These are phyloP conservation scores for Spondyliosoma cantharus DNA, from an alignment of 2,797 vertebrate species.

Conservation along the genomic window DNA sequence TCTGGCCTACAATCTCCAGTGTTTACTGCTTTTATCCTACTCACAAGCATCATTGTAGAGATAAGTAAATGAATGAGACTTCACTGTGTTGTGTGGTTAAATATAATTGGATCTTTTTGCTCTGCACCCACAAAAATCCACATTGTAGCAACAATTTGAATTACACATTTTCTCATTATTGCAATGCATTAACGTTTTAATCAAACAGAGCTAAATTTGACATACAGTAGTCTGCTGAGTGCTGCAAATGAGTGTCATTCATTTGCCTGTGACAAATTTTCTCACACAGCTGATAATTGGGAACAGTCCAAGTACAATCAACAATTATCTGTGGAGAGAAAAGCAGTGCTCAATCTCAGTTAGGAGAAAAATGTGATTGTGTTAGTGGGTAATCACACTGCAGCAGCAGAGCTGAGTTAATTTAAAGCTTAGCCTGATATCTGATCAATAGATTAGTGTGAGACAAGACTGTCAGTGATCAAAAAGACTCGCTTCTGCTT, in stretches of 20 bases:
- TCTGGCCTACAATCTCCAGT: conserved; percentile 29
- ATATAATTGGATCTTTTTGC: conserved; percentile 48
- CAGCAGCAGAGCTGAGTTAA: conserved; percentile 11
- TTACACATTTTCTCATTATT: conserved; percentile 40
- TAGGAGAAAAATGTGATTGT: conserved; percentile 20
- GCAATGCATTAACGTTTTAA: conserved; percentile 42
- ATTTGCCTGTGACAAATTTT: conserved; percentile 55
- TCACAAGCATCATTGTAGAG: conserved; percentile 47
- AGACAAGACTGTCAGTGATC: conserved; percentile 20
- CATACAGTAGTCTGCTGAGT: conserved; percentile 32
- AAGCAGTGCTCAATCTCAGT: conserved; percentile 27
- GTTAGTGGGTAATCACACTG: conserved; percentile 20
- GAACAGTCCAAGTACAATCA: conserved; percentile 53
- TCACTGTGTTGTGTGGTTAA: conserved; percentile 24
- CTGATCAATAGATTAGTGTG: conserved; percentile 46
- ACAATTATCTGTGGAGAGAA: conserved; percentile 29
- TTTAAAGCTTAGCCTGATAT: conserved; percentile 37
- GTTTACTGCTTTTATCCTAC: conserved; percentile 49
- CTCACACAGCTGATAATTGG: conserved; percentile 51
- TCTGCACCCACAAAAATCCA: conserved; percentile 29
- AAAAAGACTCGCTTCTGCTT: not conserved
- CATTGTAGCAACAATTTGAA: conserved; percentile 36
- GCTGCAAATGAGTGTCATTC: conserved; percentile 44
- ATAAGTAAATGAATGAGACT: conserved; percentile 44
- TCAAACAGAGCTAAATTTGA: conserved; percentile 51